A percentile compares a stretch with the other conserved stretches of the same genome.
Conservation (phyloP, 2,797 vertebrate species). For the Spea hammondii region DNA sequence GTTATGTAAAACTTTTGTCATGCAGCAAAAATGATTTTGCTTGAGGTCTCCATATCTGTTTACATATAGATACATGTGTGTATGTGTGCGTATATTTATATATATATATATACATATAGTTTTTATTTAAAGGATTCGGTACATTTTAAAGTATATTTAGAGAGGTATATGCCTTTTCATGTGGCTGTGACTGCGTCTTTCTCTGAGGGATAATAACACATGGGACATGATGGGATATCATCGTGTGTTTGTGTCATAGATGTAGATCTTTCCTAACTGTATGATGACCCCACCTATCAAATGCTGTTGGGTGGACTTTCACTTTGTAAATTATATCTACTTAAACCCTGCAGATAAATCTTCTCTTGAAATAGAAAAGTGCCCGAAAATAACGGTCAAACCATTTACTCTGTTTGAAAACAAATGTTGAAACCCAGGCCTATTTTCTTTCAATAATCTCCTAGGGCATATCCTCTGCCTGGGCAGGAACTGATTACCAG, state of each 20-base stretch:
- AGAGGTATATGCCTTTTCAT: neutral
- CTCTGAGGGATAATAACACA: neutral
- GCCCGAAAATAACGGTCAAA: constrained; percentile 52
- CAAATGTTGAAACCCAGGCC: constrained; percentile 58
- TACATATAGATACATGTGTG: no score
- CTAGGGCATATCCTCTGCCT: constrained; percentile 66
- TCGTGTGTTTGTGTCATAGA: neutral
- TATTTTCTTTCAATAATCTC: constrained; percentile 75
- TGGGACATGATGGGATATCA: constrained; percentile 1
- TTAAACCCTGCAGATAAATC: constrained; percentile 53
- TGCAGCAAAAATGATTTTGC: no score
- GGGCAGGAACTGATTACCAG: constrained; percentile 69
- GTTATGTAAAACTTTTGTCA: no score
- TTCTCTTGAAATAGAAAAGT: constrained; percentile 53
- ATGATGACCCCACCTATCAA: constrained; percentile 24
- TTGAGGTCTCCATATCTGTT: no score
- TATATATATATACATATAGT: no score
- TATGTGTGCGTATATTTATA: no score
- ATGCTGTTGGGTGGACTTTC: constrained; percentile 24
- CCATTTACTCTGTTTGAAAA: constrained; percentile 56
- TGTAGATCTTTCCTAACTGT: constrained; percentile 8
- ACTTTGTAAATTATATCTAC: constrained; percentile 37
- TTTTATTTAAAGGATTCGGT: neutral
- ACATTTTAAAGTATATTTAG: no score
- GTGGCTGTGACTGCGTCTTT: neutral